Evolutionary conservation across 1,140 invertebrate species (phyloP).

Genomic region (Rhyzopertha dominica): DNA sequence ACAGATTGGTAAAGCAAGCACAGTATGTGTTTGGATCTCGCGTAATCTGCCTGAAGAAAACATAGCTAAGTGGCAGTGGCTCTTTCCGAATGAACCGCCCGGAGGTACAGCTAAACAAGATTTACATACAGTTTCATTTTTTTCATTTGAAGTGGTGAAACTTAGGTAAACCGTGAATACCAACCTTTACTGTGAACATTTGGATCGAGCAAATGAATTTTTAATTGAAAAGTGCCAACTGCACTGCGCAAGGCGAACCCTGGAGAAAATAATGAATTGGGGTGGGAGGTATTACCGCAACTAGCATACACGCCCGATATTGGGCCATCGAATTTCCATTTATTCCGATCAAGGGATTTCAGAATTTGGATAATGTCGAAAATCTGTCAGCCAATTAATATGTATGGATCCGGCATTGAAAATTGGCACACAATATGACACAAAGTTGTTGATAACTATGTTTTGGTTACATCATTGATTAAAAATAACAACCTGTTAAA

Average conservation of each 20-base stretch:
- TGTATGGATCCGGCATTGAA: background rate
- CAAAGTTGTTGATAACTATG: background rate
- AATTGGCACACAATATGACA: background rate
- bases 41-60: too few species aligned
- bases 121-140: too few species aligned
- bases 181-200: constrained; percentile 12
- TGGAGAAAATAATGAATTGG: background rate
- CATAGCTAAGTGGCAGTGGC: too few species aligned
- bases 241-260: too few species aligned
- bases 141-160: constrained; percentile 11
- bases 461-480: background rate
- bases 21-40: too few species aligned
- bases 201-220: constrained; percentile 7
- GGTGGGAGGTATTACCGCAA: too few species aligned
- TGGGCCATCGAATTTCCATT: background rate
- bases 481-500: background rate
- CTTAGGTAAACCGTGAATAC: constrained; percentile 9
- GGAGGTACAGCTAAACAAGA: too few species aligned
- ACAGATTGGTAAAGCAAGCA: too few species aligned
- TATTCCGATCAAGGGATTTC: background rate
- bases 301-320: background rate
- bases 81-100: too few species aligned
- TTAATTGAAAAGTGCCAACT: background rate
- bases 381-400: background rate
- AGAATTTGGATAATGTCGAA: constrained; percentile 2